These are phyloP conservation scores for Acronicta alni DNA, from an alignment of 2,888 invertebrate species.

Conservation along the genomic window DNA sequence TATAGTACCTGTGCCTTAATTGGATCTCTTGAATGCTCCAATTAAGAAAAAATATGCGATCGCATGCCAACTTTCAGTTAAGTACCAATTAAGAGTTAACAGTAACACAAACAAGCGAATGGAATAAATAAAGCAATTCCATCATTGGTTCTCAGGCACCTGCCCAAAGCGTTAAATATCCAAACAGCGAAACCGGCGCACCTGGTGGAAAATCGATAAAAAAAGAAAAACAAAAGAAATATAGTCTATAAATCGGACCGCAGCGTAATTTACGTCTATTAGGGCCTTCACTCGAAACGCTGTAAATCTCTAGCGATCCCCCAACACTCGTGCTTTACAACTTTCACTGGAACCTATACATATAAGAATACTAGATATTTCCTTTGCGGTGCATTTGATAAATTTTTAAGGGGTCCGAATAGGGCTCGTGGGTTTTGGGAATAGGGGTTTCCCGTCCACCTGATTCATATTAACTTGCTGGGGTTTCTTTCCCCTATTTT, in stretches of 20 bases:
- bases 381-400: slow-evolving; percentile 74
- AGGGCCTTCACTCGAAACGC: slow-evolving; percentile 80
- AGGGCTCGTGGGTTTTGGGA: slow-evolving; percentile 70
- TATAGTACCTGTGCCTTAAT: not conserved
- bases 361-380: slow-evolving; percentile 54
- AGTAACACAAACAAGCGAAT: slow-evolving; percentile 19
- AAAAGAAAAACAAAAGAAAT: slow-evolving; percentile 79
- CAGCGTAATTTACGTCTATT: slow-evolving; percentile 87
- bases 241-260: slow-evolving; percentile 84
- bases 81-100: slow-evolving; percentile 29
- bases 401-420: slow-evolving; percentile 79
- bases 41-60: slow-evolving; percentile 36
- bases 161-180: slow-evolving; percentile 44
- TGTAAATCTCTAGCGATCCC: slow-evolving; percentile 79
- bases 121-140: slow-evolving; percentile 33
- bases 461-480: slow-evolving; percentile 58
- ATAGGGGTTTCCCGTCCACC: slow-evolving; percentile 54
- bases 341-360: slow-evolving; percentile 55
- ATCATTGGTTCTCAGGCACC: slow-evolving; percentile 58
- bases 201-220: slow-evolving; percentile 77
- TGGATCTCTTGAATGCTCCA: slow-evolving; percentile 21
- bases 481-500: slow-evolving; percentile 46
- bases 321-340: slow-evolving; percentile 77
- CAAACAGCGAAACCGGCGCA: slow-evolving; percentile 39
- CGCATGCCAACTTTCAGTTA: slow-evolving; percentile 37